Conservation (phyloP, 2,113 vertebrate species). For the Gasterosteus nipponicus region DNA sequence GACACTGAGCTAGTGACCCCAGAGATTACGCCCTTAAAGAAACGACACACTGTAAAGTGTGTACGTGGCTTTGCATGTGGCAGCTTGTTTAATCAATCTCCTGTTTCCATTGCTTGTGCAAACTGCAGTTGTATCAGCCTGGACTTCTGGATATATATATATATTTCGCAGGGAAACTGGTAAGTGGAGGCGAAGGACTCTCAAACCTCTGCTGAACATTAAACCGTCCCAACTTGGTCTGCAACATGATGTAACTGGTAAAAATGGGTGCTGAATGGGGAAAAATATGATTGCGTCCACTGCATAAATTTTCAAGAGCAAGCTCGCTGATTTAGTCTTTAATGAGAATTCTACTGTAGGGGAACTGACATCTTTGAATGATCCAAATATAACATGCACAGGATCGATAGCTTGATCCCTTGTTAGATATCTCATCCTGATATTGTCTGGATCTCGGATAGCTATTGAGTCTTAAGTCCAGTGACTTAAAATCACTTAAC, state of each 20-base stretch:
- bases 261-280: not conserved
- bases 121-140: not conserved
- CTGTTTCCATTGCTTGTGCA: not conserved
- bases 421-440: no score
- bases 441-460: no score
- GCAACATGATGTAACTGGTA: not conserved
- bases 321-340: no score
- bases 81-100: not conserved
- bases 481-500: no score
- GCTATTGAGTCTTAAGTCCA: not conserved
- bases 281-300: not conserved
- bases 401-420: no score
- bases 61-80: not conserved
- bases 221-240: not conserved
- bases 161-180: no score
- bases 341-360: no score
- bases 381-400: no score
- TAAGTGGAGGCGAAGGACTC: not conserved
- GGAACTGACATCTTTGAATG: no score
- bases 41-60: not conserved
- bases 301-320: no score
- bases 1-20: conserved; percentile 1
- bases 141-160: not conserved
- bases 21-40: conserved; percentile 9
- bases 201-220: not conserved